Evolutionary conservation across 2,888 invertebrate genomes (phyloP).

Genomic region (Cephus nigrinus): DNA sequence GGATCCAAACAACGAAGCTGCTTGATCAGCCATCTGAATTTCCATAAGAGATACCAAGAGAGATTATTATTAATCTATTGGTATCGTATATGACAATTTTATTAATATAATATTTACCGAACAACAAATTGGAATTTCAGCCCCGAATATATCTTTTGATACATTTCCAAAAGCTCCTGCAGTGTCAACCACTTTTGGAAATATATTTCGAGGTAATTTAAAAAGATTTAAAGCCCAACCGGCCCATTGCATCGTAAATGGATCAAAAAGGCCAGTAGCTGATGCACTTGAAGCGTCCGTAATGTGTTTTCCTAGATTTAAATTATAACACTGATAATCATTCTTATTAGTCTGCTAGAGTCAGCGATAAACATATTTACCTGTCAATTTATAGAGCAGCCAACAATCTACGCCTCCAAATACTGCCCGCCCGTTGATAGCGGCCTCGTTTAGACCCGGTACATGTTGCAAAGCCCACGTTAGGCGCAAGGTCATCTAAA

Average conservation of each 20-base stretch:
- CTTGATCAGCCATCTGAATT: conserved; percentile 84
- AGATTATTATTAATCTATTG: background rate
- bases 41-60: background rate
- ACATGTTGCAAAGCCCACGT: conserved; percentile 83
- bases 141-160: conserved; percentile 77
- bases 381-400: conserved; percentile 86
- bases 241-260: conserved; percentile 90
- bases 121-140: conserved; percentile 80
- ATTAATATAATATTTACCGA: conserved; percentile 71
- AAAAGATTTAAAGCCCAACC: conserved; percentile 77
- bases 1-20: conserved; percentile 89
- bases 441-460: conserved; percentile 74
- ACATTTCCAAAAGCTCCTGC: conserved; percentile 79
- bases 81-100: conserved; percentile 27
- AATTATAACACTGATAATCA: background rate
- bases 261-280: conserved; percentile 93
- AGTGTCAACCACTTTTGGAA: conserved; percentile 86
- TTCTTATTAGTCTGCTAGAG: conserved; percentile 16
- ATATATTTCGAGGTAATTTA: conserved; percentile 77
- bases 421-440: conserved; percentile 74
- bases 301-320: conserved; percentile 70
- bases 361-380: conserved; percentile 39
- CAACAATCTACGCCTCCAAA: conserved; percentile 95
- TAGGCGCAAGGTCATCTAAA: conserved; percentile 80
- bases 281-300: conserved; percentile 93